Percentiles rank a stretch among this genome's conserved stretches.
Conservation (phyloP, 2,797 vertebrate genomes). For the Phoxinus dragarum region DNA sequence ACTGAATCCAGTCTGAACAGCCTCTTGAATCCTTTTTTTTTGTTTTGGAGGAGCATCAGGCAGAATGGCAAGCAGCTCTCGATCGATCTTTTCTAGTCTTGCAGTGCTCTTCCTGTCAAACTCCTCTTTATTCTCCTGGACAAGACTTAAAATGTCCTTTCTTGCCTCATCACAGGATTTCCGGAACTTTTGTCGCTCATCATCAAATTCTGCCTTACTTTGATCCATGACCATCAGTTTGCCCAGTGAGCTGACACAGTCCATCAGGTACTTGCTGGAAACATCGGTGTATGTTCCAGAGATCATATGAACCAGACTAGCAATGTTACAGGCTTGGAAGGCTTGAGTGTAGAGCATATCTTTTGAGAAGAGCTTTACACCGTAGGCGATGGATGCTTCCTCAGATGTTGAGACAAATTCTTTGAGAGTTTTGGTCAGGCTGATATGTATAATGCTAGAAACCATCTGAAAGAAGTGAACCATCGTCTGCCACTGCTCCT, state of each 20-base stretch:
- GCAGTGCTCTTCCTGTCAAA: slow-evolving; percentile 24
- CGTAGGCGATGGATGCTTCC: slow-evolving; percentile 25
- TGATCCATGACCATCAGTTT: slow-evolving; percentile 58
- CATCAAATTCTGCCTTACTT: slow-evolving; percentile 27
- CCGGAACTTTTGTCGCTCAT: not conserved
- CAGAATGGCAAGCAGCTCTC: slow-evolving; percentile 43
- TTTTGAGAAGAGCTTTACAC: slow-evolving; percentile 48
- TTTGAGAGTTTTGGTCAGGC: slow-evolving; percentile 52
- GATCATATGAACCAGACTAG: slow-evolving; percentile 62
- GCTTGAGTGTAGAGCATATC: slow-evolving; percentile 62
- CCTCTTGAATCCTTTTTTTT: slow-evolving; percentile 1
- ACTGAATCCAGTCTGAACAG: not conserved
- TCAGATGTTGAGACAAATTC: slow-evolving; percentile 50
- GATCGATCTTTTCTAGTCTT: slow-evolving; percentile 49
- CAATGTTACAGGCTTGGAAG: slow-evolving; percentile 60
- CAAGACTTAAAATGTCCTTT: slow-evolving; percentile 24
- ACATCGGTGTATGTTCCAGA: slow-evolving; percentile 62
- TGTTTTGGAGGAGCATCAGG: slow-evolving; percentile 43
- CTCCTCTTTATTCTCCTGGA: slow-evolving; percentile 48
- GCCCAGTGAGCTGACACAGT: slow-evolving; percentile 54
- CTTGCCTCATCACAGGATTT: slow-evolving; percentile 43
- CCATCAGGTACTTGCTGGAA: slow-evolving; percentile 58
- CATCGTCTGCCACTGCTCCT: slow-evolving; percentile 67
- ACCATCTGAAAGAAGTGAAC: slow-evolving; percentile 69
- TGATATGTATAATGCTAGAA: slow-evolving; percentile 60